These are phyloP conservation scores for Sylvietta virens DNA, from an alignment of 2,113 vertebrate genomes.

Conservation along the genomic window DNA sequence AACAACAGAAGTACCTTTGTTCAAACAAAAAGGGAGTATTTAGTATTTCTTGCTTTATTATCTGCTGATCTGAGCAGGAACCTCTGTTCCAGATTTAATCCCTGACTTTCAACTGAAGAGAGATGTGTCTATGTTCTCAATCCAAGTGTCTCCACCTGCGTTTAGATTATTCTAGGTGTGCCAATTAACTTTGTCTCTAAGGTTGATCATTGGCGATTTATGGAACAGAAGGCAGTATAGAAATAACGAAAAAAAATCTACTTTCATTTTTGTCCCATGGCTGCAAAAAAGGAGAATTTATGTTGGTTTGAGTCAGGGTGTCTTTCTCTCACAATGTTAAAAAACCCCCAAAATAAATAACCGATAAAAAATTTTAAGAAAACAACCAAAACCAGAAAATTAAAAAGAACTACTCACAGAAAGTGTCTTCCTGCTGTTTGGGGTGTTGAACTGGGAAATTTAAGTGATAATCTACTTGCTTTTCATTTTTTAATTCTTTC, in stretches of 20 bases:
- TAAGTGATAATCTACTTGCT: background rate
- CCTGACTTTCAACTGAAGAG: background rate
- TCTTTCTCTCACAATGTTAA: background rate
- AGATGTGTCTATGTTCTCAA: background rate
- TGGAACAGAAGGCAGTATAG: background rate
- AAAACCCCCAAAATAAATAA: rapidly evolving
- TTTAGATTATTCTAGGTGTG: background rate
- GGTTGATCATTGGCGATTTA: background rate
- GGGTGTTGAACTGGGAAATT: background rate
- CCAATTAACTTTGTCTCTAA: background rate
- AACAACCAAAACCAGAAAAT: background rate
- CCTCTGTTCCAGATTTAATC: background rate
- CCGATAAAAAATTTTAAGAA: background rate
- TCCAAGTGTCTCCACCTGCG: background rate
- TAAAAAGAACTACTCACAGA: background rate
- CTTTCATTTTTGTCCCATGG: background rate
- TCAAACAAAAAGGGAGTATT: background rate
- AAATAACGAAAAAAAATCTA: background rate
- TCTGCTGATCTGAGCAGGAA: background rate
- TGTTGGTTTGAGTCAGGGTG: rapidly evolving
- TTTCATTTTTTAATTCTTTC: background rate
- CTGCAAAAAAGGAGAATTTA: background rate
- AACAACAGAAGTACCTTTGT: background rate
- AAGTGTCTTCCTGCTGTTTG: background rate
- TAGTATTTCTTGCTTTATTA: background rate